Base-by-base conservation (phyloP, 2,888 invertebrate genomes). In the Apotomis betuletana region DNA sequence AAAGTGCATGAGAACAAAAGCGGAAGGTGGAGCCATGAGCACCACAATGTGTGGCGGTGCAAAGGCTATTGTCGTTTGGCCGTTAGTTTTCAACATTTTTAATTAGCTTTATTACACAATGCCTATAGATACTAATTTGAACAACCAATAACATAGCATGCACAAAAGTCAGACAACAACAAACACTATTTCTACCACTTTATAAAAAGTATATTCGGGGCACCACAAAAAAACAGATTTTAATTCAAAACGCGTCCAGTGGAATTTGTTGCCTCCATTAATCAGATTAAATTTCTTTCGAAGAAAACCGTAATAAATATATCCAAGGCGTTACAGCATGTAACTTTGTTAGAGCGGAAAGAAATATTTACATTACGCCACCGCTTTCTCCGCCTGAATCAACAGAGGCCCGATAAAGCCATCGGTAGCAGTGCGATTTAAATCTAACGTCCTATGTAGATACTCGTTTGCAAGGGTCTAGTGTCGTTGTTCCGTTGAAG, bases 321-420 rank as follows among this genome's bases (percentile, higher is more conserved):
- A 64, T 64, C 55, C 55, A 64, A 46, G 55, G 64, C 54, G 55
- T 64, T 55, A 64, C 44, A 65, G 46, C 46, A 36, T 12, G 55
- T 65, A 64, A 64, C 64, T 65, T 55, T 65, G 64, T 55, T 55
- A 65, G 55, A 65, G 64, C 55, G 64, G 55, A 65, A 65, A 65
- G 64, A 65, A 65, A 65, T 65, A 65, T 65, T 65, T 55, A 65
- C 64, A 65, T 65, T 65, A 55, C 64, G 44, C 55, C 55, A 55
- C 64, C 64, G 64, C 64, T 65, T 55, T 36, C 64, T 55, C 55
- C 55, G 64, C 64, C 64, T 65, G 64, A 65, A 65, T 65, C 64
- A 65, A 65, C 64, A 65, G 44, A 55, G 41, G n/a, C 55, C 15
- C 44, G 64, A 55, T 65, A 55, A 55, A 65, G 46, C 44, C 55